Percentiles rank a stretch among this genome's conserved stretches.
phyloP scores from a whole-genome alignment of 2,888 invertebrate genomes.

The Cataglyphis rosenhaueri region DNA sequence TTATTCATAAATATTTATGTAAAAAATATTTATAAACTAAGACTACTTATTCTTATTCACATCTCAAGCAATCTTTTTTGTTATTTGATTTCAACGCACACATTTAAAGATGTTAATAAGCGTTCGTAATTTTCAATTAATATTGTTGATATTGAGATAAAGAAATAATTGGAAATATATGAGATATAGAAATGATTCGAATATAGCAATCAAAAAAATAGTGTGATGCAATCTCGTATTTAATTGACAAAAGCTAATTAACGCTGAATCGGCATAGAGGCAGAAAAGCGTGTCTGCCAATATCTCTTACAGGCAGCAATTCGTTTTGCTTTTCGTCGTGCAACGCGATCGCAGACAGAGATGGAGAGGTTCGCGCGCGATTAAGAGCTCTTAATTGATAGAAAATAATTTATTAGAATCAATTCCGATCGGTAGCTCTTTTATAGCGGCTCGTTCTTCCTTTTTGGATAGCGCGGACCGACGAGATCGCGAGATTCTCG shows the following conservation, averaged over 20 bases:
- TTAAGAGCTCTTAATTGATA: conserved; percentile 53
- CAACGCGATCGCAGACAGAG: conserved; percentile 41
- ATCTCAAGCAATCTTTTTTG: background rate
- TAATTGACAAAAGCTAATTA: conserved; percentile 47
- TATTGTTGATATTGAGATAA: background rate
- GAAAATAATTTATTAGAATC: conserved; percentile 54
- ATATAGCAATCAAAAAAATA: background rate
- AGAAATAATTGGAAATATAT: background rate
- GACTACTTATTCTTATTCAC: background rate
- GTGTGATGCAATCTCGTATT: background rate
- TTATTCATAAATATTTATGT: background rate
- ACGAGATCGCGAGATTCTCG: conserved; percentile 37
- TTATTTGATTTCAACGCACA: background rate
- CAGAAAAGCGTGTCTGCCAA: background rate
- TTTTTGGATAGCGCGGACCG: conserved; percentile 14
- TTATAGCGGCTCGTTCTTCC: conserved; percentile 8
- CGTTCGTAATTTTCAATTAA: background rate
- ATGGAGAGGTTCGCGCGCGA: conserved; percentile 32
- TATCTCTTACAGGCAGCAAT: background rate
- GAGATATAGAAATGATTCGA: background rate
- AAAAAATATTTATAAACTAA: background rate
- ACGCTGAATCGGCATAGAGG: background rate
- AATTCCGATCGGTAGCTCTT: conserved; percentile 51
- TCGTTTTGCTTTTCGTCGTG: conserved; percentile 31
- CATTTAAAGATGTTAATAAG: background rate